A percentile compares a stretch with the other conserved stretches of the same genome.
Conservation (phyloP, 2,888 invertebrate genomes). For the Eupithecia pulchellata region DNA sequence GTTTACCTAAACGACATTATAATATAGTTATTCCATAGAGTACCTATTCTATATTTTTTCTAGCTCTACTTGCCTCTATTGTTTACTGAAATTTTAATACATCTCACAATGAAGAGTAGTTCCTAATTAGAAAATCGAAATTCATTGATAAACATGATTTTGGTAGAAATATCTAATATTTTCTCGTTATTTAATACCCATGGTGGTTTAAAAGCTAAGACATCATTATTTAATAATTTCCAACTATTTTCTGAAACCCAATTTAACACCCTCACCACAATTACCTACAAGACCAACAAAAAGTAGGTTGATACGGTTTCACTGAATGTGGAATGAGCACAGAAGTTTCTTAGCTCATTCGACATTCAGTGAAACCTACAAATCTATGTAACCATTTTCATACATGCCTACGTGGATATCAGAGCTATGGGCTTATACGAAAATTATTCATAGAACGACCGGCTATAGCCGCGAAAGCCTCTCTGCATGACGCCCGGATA, state of each 20-base stretch:
- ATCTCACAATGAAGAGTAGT: too few relatives aligned
- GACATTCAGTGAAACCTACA: conserved; percentile 18
- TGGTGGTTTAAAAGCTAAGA: too few relatives aligned
- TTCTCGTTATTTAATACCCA: too few relatives aligned
- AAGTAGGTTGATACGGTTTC: not conserved
- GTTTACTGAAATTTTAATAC: too few relatives aligned
- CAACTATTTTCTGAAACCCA: not conserved
- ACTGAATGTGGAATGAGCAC: too few relatives aligned
- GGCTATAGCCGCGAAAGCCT: conserved; percentile 69
- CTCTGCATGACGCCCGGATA: conserved; percentile 80
- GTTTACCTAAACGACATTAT: too few relatives aligned
- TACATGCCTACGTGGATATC: conserved; percentile 44
- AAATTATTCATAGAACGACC: conserved; percentile 77
- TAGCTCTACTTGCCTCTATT: too few relatives aligned
- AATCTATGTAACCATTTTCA: conserved; percentile 22
- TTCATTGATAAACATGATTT: too few relatives aligned
- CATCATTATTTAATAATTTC: not conserved
- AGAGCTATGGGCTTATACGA: conserved; percentile 67
- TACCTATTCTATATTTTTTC: too few relatives aligned
- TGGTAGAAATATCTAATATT: too few relatives aligned
- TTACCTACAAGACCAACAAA: not conserved
- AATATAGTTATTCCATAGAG: too few relatives aligned
- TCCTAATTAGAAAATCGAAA: too few relatives aligned
- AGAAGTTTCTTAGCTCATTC: not conserved
- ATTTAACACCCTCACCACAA: not conserved